Percentiles rank a stretch among this genome's conserved stretches.
Evolutionary conservation across 2,797 vertebrate genomes (phyloP).

Genomic region (Etheostoma perlongum): DNA sequence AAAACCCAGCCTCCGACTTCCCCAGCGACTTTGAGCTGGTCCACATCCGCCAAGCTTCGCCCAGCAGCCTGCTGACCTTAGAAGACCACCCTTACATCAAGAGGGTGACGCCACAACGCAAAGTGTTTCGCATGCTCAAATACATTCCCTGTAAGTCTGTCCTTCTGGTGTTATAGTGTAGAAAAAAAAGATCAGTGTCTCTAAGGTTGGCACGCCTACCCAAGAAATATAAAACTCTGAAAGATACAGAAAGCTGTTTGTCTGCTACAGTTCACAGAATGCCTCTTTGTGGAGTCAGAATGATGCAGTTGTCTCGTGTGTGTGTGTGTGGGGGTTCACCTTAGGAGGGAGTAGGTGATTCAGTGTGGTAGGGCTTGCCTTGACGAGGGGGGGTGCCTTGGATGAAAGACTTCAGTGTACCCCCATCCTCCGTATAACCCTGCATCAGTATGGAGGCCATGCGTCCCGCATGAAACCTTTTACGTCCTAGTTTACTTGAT

Average conservation of each 20-base stretch:
- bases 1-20: slow-evolving; percentile 97
- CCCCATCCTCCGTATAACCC: slow-evolving; percentile 38
- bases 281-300: slow-evolving; percentile 27
- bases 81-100: slow-evolving; percentile 98
- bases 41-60: slow-evolving; percentile 91
- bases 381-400: slow-evolving; percentile 26
- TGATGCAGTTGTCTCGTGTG: neutral
- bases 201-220: neutral
- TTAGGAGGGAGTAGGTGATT: slow-evolving; percentile 58
- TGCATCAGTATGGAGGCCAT: slow-evolving; percentile 19
- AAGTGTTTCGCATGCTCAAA: slow-evolving; percentile 95
- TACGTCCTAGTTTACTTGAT: neutral
- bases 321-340: slow-evolving; percentile 7
- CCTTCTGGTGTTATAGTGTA: neutral
- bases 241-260: slow-evolving; percentile 28
- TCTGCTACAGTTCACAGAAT: slow-evolving; percentile 27
- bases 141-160: slow-evolving; percentile 89
- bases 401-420: slow-evolving; percentile 73
- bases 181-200: slow-evolving; percentile 1
- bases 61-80: slow-evolving; percentile 87
- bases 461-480: neutral
- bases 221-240: slow-evolving; percentile 30
- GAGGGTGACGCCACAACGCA: slow-evolving; percentile 94
- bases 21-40: slow-evolving; percentile 98
- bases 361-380: slow-evolving; percentile 41